Percentiles rank a stretch among this genome's conserved stretches.
Evolutionary conservation across 2,797 vertebrate genomes (phyloP).

Genomic region (Lagorchestes hirsutus): DNA sequence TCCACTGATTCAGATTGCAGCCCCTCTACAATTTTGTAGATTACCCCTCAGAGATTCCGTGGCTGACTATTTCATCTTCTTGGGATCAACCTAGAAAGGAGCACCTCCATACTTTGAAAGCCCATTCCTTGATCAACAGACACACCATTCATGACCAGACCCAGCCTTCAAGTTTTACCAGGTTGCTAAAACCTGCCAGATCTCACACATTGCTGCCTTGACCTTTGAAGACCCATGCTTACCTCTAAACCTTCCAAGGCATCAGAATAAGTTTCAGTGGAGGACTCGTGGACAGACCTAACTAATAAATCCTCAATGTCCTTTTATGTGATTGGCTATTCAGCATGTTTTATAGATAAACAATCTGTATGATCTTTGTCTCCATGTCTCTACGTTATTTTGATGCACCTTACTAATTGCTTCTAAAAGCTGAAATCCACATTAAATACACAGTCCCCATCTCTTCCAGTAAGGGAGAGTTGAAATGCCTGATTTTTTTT

Average conservation of each 20-base stretch:
- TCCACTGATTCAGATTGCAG: background rate
- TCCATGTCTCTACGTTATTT: slow-evolving; percentile 16
- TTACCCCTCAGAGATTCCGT: background rate
- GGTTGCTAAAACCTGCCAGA: background rate
- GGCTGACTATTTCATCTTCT: background rate
- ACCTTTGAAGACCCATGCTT: background rate
- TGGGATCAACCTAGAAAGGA: background rate
- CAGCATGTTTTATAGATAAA: slow-evolving; percentile 33
- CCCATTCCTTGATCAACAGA: background rate
- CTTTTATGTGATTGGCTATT: slow-evolving; percentile 52
- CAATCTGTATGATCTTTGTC: background rate
- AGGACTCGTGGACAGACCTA: background rate
- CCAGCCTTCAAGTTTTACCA: background rate
- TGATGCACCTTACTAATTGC: slow-evolving; percentile 25
- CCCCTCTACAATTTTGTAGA: background rate
- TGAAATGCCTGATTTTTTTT: slow-evolving; percentile 1
- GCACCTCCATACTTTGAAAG: background rate
- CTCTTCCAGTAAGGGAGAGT: background rate
- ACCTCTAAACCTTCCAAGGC: background rate
- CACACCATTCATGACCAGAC: background rate
- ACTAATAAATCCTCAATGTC: background rate
- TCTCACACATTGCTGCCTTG: background rate
- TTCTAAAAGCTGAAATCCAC: slow-evolving; percentile 44
- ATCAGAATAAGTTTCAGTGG: background rate
- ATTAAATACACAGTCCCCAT: slow-evolving; percentile 19